Conservation (phyloP, 2,797 vertebrate species). For the Manis javanica region DNA sequence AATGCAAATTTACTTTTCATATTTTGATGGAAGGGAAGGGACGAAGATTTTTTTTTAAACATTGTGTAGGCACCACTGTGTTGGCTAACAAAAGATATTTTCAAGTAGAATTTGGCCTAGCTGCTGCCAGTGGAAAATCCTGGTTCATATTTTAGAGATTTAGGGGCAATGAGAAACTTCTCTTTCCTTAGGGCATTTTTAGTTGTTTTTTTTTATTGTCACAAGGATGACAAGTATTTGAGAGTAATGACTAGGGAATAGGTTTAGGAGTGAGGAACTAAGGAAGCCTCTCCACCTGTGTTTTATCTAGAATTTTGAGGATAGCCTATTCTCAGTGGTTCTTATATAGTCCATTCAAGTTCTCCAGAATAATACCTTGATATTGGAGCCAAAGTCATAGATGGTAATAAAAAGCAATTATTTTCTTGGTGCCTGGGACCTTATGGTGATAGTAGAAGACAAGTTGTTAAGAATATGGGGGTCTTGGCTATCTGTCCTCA, state of each 20-base stretch:
- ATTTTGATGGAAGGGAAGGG: not conserved
- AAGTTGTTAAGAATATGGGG: not conserved
- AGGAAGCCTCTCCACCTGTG: not conserved
- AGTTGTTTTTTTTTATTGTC: not conserved
- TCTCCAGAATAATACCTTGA: not conserved
- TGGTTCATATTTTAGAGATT: not conserved
- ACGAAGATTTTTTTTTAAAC: not conserved
- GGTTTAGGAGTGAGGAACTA: not conserved
- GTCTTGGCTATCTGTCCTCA: not conserved
- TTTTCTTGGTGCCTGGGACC: not conserved
- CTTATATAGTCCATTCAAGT: not conserved
- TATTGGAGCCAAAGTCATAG: not conserved
- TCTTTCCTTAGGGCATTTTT: not conserved
- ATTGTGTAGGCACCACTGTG: not conserved
- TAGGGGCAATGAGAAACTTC: not conserved
- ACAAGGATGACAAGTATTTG: not conserved
- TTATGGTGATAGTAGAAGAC: not conserved
- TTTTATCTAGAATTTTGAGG: not conserved
- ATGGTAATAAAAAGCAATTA: not conserved
- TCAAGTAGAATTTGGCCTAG: not conserved
- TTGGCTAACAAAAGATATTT: conserved; percentile 33
- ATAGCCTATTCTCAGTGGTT: not conserved
- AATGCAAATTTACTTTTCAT: not conserved
- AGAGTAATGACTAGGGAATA: not conserved
- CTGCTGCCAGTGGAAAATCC: not conserved